Evolutionary conservation across 2,113 vertebrate genomes (phyloP).

Genomic region (Seriola dumerili): DNA sequence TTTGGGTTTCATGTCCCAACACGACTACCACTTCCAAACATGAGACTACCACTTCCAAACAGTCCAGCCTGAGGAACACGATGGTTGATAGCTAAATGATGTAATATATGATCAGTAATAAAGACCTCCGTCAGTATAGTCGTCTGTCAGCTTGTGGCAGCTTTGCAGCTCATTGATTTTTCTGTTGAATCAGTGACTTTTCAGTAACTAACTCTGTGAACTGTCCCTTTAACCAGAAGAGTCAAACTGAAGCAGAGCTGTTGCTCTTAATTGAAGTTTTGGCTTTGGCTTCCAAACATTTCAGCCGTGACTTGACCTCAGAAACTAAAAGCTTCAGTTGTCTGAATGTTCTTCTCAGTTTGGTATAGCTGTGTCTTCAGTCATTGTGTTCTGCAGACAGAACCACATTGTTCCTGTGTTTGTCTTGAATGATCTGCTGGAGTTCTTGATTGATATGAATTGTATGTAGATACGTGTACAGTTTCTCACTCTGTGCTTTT

Average conservation of each 20-base stretch:
- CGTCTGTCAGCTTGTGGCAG: neutral
- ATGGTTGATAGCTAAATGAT: too few species aligned
- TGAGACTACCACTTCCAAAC: too few species aligned
- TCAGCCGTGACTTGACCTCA: neutral
- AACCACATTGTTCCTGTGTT: neutral
- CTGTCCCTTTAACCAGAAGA: neutral
- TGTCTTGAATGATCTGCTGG: neutral
- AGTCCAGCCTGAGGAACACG: too few species aligned
- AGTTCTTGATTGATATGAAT: neutral
- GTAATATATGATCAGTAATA: neutral
- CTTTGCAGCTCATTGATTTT: neutral
- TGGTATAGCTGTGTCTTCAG: too few species aligned
- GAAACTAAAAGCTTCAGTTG: neutral
- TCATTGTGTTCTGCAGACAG: neutral
- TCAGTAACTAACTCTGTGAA: neutral
- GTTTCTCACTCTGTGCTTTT: slow-evolving; percentile 16
- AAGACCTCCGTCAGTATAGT: neutral
- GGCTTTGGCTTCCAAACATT: neutral
- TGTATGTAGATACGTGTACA: slow-evolving; percentile 3
- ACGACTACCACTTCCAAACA: neutral
- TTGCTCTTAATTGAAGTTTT: too few species aligned
- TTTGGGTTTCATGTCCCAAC: neutral
- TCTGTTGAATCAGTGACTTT: neutral
- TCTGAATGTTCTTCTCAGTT: too few species aligned
- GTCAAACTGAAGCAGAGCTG: too few species aligned